phyloP scores from a whole-genome alignment of 2,797 vertebrate species.

The Protosalanx chinensis region DNA sequence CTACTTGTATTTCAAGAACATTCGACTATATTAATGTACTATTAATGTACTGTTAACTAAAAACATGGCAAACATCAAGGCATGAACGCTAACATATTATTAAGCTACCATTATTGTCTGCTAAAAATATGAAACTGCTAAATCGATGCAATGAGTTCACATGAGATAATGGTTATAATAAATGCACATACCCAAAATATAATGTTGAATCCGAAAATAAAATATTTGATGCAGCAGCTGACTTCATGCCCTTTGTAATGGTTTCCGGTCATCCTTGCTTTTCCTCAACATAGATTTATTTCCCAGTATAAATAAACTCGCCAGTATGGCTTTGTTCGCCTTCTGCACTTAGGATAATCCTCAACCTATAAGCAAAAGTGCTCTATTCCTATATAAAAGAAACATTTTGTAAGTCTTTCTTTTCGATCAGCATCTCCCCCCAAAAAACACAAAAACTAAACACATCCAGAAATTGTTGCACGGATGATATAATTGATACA shows the following conservation, averaged over 20 bases:
- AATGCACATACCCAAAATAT: conserved; percentile 91
- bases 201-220: conserved; percentile 99
- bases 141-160: neutral
- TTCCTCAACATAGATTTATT: conserved; percentile 68
- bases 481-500: neutral
- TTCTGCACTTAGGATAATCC: conserved; percentile 54
- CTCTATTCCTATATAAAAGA: conserved; percentile 21
- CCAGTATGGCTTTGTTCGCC: conserved; percentile 61
- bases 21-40: too few species aligned
- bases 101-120: too few species aligned
- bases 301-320: conserved; percentile 37
- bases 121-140: neutral
- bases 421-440: neutral
- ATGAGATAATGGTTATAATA: neutral
- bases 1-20: too few species aligned
- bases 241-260: conserved; percentile 95
- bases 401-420: neutral
- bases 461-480: neutral
- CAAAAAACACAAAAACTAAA: neutral
- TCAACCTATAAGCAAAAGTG: conserved; percentile 25
- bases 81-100: too few species aligned
- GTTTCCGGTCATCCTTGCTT: conserved; percentile 91
- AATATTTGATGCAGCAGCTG: conserved; percentile 99
- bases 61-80: too few species aligned
- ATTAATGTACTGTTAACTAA: too few species aligned